Base-by-base conservation (phyloP, 2,113 vertebrate species). In the Stictonetta naevosa region DNA sequence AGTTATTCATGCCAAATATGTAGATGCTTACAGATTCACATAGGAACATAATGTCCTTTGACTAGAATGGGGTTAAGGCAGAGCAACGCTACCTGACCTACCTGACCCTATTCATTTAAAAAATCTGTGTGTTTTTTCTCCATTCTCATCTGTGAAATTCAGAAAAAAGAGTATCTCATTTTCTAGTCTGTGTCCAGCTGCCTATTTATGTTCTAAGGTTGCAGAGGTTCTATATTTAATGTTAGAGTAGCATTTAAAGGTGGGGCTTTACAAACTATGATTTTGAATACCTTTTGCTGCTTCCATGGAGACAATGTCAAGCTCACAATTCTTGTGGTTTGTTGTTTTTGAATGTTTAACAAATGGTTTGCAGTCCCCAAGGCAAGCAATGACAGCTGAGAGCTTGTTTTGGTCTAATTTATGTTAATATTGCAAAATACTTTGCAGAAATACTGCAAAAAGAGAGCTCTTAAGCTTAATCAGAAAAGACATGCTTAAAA, bases 371-470 rank as follows among this genome's bases (percentile, higher is more conserved):
- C 56, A 95, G 48, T 74, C 67, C 90, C 31, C 40, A 72, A n/a
- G 69, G 76, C 64, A 90, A 88, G 62, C 50, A 76, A 19, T 29
- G 46, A 42, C 28, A 72, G 67, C 2, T 86, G 72, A 92, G 62
- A 88, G 40, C 28, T 67, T 81, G 20, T 60, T 83, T 94, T 69
- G 38, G n/a, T 86, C 33, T 76, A 93, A 86, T 92, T 96, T 92
- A 87, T 66, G 60, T 36, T 74, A 96, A 64, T 71, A 78, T 26
- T 56, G 18, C 55, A 68, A 93, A 92, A 91, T 81, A 76, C 22
- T 94, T 72, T 83, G 29, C 53, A 90, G 58, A 94, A 90, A 83
- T 69, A 71, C 46, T 55, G 40, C 72, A 86, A 67, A 95, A 86
- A 52, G 16, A 93, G 53, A 88, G 40, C 74, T 94, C 76, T 90